Evolutionary conservation across 2,797 vertebrate genomes (phyloP), one percentile per base, ranked within the genome.

Genomic region (Microctenopoma lineatum): DNA sequence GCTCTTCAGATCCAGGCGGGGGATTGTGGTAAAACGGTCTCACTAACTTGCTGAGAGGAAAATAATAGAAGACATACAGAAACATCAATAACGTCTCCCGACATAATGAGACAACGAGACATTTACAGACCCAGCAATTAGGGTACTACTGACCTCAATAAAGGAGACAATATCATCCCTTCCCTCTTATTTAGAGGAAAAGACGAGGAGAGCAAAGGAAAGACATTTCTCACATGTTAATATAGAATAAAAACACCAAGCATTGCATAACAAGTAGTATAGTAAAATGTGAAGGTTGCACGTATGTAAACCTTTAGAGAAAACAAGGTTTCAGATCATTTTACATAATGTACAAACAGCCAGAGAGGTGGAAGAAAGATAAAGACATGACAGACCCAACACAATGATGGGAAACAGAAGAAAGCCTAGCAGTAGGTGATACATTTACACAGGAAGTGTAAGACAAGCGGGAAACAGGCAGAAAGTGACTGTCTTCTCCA

Each of bases 61-160:
- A 81, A 85, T 66, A 11, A 41, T 61, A 61, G 56, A 64, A 45
- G 66, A 58, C 68, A 59, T 64, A 59, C 75, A 71, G 68, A 72
- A 61, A 55, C 65, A 76, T 87, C 79, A 79, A 83, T 83, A 79
- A 75, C 14, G 3, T 72, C 70, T 59, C 66, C 14, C 66, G 25
- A 5, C 69, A 85, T 84, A 82, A 86, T 77, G 65, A 87, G 71
- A 69, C 67, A 1, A 25, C 4, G 34, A 81, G 81, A 85, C 78
- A 48, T 80, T 86, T 84, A 70, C 77, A 84, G 88, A 89, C 77
- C 75, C 74, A 73, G 70, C 84, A 90, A 86, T 90, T 87, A 88
- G 63, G 59, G 61, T 57, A 75, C 74, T 83, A 83, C 82, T 87
- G 79, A 88, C 88, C 81, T 81, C 66, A 52, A 70, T 81, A 73